Base-by-base conservation (phyloP, 2,888 invertebrate species). In the Periphyllus acericola region DNA sequence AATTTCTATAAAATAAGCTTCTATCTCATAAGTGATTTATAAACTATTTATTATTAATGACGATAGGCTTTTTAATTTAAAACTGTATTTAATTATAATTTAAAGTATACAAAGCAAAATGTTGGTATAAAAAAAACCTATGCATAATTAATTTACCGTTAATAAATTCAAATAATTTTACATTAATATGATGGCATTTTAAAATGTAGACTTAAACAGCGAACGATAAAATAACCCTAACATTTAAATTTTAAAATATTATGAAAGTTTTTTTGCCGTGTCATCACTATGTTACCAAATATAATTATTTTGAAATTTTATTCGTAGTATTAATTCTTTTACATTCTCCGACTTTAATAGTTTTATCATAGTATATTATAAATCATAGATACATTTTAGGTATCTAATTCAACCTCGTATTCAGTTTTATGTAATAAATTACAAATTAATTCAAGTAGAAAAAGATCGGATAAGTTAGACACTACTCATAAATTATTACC, bases 401-500 rank as follows among this genome's bases (percentile, higher is more conserved):
- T n/a, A 71, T 71, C 71, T 17, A 4, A 29, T 2, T 71, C 29
- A 71, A 71, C 17, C 32, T 32, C 32, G 14, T 29, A 71, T 60
- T 60, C 71, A 17, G 17, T 71, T 68, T 68, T 9, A 71, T n/a
- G 68, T n/a, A 8, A 68, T 71, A 32, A 3, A 71, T 29, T 52
- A 79, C 34, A 6, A 21, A 52, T 32, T 55, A 17, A 52, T 79
- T 52, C 52, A 79, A 21, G 32, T 52, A 32, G 21, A 85, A 85
- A 46, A 21, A 8, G n/a, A 29, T 40, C 11, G 19, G 14, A 71
- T 82, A 52, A 29, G 19, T 32, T 25, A 25, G 29, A 82, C 46
- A 34, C 21, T 4, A 17, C 1, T 82, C 75, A n/a, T 40, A 17
- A n/a, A 75, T 55, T 76, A 86, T 90, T 93, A 97, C 97, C 95